Base-by-base conservation (phyloP, 2,888 invertebrate genomes). In the Nephrotoma guestfalica region DNA sequence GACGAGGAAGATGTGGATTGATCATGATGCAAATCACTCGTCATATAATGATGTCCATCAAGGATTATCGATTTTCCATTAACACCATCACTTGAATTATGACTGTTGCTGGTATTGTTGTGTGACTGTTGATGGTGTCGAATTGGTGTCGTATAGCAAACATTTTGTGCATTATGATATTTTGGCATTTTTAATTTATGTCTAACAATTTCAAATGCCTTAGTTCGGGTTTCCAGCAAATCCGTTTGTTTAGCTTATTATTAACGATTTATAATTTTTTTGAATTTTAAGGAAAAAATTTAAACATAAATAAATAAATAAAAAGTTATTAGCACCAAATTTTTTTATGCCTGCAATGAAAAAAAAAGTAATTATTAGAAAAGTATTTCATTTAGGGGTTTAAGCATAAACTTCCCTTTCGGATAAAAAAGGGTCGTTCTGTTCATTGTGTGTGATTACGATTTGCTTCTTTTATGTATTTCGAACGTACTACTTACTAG, bases 1-100 rank as follows among this genome's bases (percentile, higher is more conserved):
- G 85, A 86, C 45, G 87, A 86, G 83, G 88, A 86, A 30, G 87
- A 84, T 85, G 86, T 13, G 41, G 88, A 86, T 86, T 85, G 87
- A 41, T 84, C 83, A 83, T 83, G 83, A 13, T 83, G 40, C n/a
- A 57, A 57, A 57, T 57, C 71, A 30, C 71, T 71, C 30, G 30
- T 30, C 71, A 71, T 71, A 71, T 71, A 71, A 71, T 71, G 71
- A 30, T 71, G 71, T 30, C 71, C 71, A 71, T 71, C 84, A 41
- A 42, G 84, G 41, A 84, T 84, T 84, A 84, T 84, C 11, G 85
- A 45, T 85, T 41, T 43, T 3, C 18, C 18, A 43, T 30, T 43
- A 18, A 11, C 43, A 85, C 42, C 43, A 18, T 85, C 43, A 43
- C 18, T 43, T 45, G 43, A 9, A 43, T 43, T 85, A 43, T 42